Base-by-base conservation (phyloP, 2,888 invertebrate genomes). In the Apodemia hepburni region DNA sequence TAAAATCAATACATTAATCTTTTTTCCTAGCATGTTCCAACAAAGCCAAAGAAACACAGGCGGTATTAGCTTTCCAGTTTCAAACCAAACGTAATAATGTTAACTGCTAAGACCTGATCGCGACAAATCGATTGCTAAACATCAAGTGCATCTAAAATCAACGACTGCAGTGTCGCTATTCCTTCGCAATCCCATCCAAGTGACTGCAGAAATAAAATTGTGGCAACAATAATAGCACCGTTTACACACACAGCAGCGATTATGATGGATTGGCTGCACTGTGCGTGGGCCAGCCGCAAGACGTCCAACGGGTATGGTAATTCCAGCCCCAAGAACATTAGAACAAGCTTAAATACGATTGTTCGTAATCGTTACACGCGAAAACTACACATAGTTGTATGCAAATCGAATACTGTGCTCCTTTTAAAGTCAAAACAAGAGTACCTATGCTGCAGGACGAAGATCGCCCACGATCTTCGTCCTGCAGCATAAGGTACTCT, bases 241-340 rank as follows among this genome's bases (percentile, higher is more conserved):
- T 79, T 68, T 72, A 72, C 75, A 68, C 74, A 73, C 74, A 75
- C 75, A 75, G 67, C 70, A 61, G 67, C 67, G 65, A 66, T 65
- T 86, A 88, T 89, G 89, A 88, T 82, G 86, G 85, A 89, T 88
- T 80, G 82, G 76, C 75, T 71, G 78, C 73, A 66, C 71, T 71
- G 71, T 74, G 87, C 87, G 89, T 87, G 84, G 88, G 88, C 80
- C 22, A 22, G 18, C 42, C 42, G 42, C 54, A 77, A 72, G 78
- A 79, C 73, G 83, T 82, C 83, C 79, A 78, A 81, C 87, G 72
- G 80, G 88, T 89, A 89, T 89, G 89, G 88, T 87, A 89, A 89
- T 88, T 75, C 80, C 76, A 75, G 75, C 75, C 65, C 68, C 69
- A 62, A 69, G 70, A 71, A 72, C 78, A 76, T 77, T 75, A 76